Conservation (phyloP, 1,140 invertebrate species). For the Neodiprion fabricii region DNA sequence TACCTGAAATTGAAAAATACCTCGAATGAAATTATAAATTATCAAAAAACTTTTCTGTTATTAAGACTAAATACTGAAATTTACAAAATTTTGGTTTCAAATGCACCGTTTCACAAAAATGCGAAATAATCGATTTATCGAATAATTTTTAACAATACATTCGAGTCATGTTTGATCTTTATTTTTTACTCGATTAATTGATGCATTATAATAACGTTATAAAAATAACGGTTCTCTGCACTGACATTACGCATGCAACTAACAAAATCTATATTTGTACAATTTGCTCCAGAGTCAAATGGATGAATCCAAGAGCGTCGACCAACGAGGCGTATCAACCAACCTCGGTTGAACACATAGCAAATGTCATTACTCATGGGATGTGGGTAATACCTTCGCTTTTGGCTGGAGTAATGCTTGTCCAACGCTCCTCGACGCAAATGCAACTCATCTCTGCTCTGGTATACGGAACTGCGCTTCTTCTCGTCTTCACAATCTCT, state of each 20-base stretch:
- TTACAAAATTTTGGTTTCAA: too few relatives aligned
- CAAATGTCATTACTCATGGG: constrained; percentile 90
- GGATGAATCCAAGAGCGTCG: constrained; percentile 72
- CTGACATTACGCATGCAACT: neutral
- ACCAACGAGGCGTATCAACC: constrained; percentile 73
- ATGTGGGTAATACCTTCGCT: constrained; percentile 85
- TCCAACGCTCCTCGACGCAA: constrained; percentile 73
- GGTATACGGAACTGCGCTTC: constrained; percentile 85
- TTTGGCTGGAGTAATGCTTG: constrained; percentile 75
- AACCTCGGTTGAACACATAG: constrained; percentile 85
- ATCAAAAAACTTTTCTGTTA: too few relatives aligned
- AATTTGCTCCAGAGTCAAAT: constrained; percentile 66
- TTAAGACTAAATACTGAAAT: too few relatives aligned
- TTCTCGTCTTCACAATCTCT: constrained; percentile 88
- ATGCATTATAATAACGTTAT: too few relatives aligned
- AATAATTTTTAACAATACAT: too few relatives aligned
- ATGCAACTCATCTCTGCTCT: constrained; percentile 80
- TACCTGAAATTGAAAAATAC: too few relatives aligned
- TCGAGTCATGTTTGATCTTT: too few relatives aligned
- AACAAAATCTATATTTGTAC: neutral
- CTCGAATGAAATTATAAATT: too few relatives aligned
- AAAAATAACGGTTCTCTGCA: neutral
- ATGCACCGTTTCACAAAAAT: too few relatives aligned
- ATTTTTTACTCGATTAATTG: too few relatives aligned
- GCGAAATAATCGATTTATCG: too few relatives aligned